These are phyloP conservation scores for Ifrita kowaldi DNA, from an alignment of 2,113 vertebrate species.

Conservation along the genomic window DNA sequence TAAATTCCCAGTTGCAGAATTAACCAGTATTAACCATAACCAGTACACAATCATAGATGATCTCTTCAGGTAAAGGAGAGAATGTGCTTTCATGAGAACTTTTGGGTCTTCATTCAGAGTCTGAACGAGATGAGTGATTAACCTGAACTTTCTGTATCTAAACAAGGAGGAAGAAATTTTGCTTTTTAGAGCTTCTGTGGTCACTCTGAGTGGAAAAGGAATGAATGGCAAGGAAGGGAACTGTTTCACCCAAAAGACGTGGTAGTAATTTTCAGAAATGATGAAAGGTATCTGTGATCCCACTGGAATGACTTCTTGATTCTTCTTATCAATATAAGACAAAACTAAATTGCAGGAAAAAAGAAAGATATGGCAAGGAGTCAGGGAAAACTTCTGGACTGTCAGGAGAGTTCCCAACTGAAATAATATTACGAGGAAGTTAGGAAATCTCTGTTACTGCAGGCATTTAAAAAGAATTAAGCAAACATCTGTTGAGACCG, in stretches of 20 bases:
- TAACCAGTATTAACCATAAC: neutral
- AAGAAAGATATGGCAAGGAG: neutral
- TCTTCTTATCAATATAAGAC: neutral
- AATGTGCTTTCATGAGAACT: neutral
- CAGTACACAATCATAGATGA: neutral
- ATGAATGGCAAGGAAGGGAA: neutral
- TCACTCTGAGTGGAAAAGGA: neutral
- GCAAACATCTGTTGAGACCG: neutral
- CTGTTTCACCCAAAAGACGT: neutral
- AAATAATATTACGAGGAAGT: neutral
- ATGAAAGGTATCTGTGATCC: neutral
- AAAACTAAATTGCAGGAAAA: neutral
- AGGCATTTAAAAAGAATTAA: constrained; percentile 16
- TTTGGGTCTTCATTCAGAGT: neutral
- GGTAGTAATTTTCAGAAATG: neutral
- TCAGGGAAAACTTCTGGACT: neutral
- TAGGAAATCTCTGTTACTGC: neutral
- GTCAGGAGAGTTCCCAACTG: neutral
- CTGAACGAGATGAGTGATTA: neutral
- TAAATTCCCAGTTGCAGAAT: neutral
- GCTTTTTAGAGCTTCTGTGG: neutral
- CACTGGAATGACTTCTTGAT: neutral
- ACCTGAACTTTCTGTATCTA: neutral
- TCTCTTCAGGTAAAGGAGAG: neutral
- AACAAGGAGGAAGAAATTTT: neutral